These are phyloP conservation scores for Phylloscopus trochiloides DNA, from an alignment of 2,113 vertebrate genomes.

Conservation along the genomic window DNA sequence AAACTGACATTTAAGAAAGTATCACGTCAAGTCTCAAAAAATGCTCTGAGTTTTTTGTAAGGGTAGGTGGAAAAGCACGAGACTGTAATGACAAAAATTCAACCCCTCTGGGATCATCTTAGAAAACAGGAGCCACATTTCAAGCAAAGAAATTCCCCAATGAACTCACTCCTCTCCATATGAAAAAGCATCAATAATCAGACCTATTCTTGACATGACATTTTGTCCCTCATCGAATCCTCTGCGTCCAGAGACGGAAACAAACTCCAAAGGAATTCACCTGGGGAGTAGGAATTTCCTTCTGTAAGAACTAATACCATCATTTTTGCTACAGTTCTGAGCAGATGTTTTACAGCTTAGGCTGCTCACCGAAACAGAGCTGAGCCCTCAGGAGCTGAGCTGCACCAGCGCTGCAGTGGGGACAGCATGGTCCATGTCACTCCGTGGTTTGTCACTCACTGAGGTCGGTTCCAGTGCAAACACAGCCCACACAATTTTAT, in stretches of 20 bases:
- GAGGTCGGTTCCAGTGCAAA: background rate
- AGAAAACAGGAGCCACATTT: background rate
- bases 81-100: background rate
- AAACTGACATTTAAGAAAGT: background rate
- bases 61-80: background rate
- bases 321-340: background rate
- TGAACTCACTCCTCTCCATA: background rate
- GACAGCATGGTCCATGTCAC: background rate
- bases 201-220: background rate
- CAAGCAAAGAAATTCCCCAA: background rate
- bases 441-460: background rate
- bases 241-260: background rate
- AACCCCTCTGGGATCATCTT: background rate
- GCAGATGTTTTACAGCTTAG: slow-evolving; percentile 51
- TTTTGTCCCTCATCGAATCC: slow-evolving; percentile 20
- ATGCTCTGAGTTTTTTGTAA: background rate
- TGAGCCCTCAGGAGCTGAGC: slow-evolving; percentile 12
- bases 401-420: background rate
- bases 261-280: slow-evolving; percentile 19
- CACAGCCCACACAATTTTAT: background rate
- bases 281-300: slow-evolving; percentile 8
- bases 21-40: background rate
- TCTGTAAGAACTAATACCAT: background rate
- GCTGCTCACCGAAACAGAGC: background rate
- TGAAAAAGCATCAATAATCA: background rate